Conservation (phyloP, 2,797 vertebrate species). For the Rhynchonycteris naso region DNA sequence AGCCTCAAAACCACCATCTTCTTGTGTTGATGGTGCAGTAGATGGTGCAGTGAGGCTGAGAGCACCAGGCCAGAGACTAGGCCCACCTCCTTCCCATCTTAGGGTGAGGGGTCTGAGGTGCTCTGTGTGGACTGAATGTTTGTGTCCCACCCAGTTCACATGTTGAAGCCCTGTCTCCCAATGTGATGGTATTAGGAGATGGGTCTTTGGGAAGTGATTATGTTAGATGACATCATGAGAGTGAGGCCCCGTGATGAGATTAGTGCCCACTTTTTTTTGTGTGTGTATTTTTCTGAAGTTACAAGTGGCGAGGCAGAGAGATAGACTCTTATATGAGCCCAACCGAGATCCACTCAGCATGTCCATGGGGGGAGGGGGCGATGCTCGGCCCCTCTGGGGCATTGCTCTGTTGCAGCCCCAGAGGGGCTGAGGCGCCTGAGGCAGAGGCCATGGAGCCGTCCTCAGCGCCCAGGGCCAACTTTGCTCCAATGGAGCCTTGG, state of each 20-base stretch:
- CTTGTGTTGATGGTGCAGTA: neutral
- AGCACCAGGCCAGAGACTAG: neutral
- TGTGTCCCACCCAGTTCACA: neutral
- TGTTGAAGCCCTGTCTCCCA: neutral
- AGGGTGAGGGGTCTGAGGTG: neutral
- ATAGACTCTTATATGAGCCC: too few species aligned
- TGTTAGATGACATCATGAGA: neutral
- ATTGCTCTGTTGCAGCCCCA: too few species aligned
- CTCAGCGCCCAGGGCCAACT: too few species aligned
- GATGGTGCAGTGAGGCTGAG: neutral
- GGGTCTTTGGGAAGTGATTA: neutral
- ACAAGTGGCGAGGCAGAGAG: too few species aligned
- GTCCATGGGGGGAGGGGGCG: too few species aligned
- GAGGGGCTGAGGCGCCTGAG: too few species aligned
- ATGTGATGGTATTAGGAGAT: neutral
- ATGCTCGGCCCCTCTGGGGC: too few species aligned
- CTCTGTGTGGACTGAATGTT: neutral
- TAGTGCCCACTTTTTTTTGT: neutral
- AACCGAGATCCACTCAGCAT: too few species aligned
- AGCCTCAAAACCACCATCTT: fast-evolving
- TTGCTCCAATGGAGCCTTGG: too few species aligned
- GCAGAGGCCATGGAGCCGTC: too few species aligned
- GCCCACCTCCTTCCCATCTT: neutral
- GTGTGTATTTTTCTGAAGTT: too few species aligned
- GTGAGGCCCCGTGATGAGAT: neutral